These are phyloP conservation scores for Nomada goodeniana DNA, from an alignment of 2,888 invertebrate species.

Conservation along the genomic window DNA sequence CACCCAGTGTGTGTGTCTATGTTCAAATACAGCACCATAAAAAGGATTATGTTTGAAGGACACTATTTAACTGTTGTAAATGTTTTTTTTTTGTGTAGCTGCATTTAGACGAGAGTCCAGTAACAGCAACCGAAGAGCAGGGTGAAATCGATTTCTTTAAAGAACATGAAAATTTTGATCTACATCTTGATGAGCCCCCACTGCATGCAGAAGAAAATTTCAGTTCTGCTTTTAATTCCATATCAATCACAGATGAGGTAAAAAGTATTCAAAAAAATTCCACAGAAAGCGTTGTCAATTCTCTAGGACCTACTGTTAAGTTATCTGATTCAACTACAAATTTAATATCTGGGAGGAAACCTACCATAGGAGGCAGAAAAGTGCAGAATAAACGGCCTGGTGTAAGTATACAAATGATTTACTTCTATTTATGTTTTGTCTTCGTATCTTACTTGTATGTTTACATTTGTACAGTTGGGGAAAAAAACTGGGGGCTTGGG, in stretches of 20 bases:
- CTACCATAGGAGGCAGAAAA: conserved; percentile 90
- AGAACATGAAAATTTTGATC: conserved; percentile 87
- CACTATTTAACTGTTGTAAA: neutral
- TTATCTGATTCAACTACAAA: conserved; percentile 73
- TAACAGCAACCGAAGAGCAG: conserved; percentile 87
- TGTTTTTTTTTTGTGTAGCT: conserved; percentile 85
- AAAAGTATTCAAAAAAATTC: conserved; percentile 46
- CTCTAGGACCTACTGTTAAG: conserved; percentile 77
- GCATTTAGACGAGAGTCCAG: conserved; percentile 89
- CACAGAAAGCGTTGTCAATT: conserved; percentile 56
- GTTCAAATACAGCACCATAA: conserved; percentile 2
- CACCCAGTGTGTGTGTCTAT: conserved; percentile 22
- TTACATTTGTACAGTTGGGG: conserved; percentile 87
- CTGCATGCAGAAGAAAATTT: conserved; percentile 55
- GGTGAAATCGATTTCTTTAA: conserved; percentile 96
- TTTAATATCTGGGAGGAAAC: conserved; percentile 85
- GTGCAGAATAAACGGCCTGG: conserved; percentile 89
- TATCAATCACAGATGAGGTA: conserved; percentile 18
- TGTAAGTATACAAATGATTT: conserved; percentile 84
- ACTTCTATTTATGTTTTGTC: conserved; percentile 4
- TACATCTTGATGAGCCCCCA: conserved; percentile 63
- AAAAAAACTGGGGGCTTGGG: conserved; percentile 94
- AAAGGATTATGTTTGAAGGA: conserved; percentile 6
- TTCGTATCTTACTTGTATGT: neutral
- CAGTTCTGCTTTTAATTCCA: conserved; percentile 25